A percentile compares a stretch with the other conserved stretches of the same genome.
Evolutionary conservation across 2,888 invertebrate species (phyloP).

Genomic region (Cybosia mesomella): DNA sequence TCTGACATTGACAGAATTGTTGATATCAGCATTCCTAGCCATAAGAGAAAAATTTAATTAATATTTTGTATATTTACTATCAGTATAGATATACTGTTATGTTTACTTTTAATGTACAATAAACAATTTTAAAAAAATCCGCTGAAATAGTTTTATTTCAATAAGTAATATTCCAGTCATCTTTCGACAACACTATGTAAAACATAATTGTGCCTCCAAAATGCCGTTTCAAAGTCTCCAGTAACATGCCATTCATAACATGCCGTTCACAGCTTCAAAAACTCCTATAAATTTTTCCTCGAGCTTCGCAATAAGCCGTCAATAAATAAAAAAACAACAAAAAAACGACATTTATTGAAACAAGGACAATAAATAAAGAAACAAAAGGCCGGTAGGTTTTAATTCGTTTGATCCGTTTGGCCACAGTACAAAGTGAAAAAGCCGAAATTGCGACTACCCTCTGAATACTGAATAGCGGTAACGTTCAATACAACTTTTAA

Average conservation of each 20-base stretch:
- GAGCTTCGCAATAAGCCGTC: conserved; percentile 59
- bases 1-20: too few relatives aligned
- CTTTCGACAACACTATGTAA: neutral
- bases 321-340: conserved; percentile 64
- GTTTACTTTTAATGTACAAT: neutral
- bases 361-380: conserved; percentile 65
- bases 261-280: conserved; percentile 32
- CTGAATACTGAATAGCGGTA: conserved; percentile 54
- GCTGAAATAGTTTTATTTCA: neutral
- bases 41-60: too few relatives aligned
- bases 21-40: too few relatives aligned
- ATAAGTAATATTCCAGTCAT: neutral
- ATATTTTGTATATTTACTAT: too few relatives aligned
- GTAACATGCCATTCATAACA: conserved; percentile 22
- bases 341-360: conserved; percentile 56
- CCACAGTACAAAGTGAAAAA: conserved; percentile 59
- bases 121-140: neutral
- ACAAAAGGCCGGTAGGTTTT: conserved; percentile 58
- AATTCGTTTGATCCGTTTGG: conserved; percentile 65
- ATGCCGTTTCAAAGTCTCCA: neutral
- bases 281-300: conserved; percentile 53
- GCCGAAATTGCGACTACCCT: conserved; percentile 52
- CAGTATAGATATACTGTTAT: too few relatives aligned
- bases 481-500: conserved; percentile 44
- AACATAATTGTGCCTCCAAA: neutral